Evolutionary conservation across 1,140 invertebrate species (phyloP), one percentile per base, ranked within the genome.

Genomic region (Triops longicaudatus): DNA sequence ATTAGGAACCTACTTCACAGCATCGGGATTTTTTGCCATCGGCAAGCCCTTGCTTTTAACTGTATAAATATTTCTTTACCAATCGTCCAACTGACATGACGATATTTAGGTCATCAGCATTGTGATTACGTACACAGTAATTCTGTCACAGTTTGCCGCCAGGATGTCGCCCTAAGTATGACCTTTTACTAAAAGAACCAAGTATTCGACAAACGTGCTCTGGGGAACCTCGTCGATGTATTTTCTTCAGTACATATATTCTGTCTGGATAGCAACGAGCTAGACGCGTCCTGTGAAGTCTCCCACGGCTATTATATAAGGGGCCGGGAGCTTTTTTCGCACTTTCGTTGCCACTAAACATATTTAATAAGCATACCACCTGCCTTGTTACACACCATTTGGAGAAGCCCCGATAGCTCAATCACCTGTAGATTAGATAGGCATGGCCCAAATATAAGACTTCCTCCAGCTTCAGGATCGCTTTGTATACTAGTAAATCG

Each of bases 41-140:
- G 50, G 50, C 50, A 63, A 63, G 3, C 50, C 50, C 50, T 14
- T 63, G 6, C 22, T 63, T 6, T 63, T 63, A 63, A 63, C 50
- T n/a, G 50, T 63, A 63, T 63, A n/a, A 0, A 63, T n/a, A 17
- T 17, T 63, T 63, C 22, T 63, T 63, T 22, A 6, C 17, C 17
- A n/a, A 11, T 17, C 0, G 6, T 63, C 6, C 4, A 63, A 63
- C 14, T 63, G 22, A 22, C 31, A 7, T 37, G 31, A 37, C 31
- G 31, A n/a, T 63, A 63, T 63, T 63, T 12, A 63, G 50, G 50
- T 63, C n/a, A 63, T 63, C 50, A 63, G 50, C 7, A 63, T 63
- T 22, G 50, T 63, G 22, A 63, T 63, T 63, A 63, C 50, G 9
- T 63, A 63, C 22, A 63, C 50, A 22, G 22, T 63, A n/a, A 63